Percentiles rank a stretch among this genome's conserved stretches.
phyloP scores from a whole-genome alignment of 2,888 invertebrate genomes.

The Andrena camellia region DNA sequence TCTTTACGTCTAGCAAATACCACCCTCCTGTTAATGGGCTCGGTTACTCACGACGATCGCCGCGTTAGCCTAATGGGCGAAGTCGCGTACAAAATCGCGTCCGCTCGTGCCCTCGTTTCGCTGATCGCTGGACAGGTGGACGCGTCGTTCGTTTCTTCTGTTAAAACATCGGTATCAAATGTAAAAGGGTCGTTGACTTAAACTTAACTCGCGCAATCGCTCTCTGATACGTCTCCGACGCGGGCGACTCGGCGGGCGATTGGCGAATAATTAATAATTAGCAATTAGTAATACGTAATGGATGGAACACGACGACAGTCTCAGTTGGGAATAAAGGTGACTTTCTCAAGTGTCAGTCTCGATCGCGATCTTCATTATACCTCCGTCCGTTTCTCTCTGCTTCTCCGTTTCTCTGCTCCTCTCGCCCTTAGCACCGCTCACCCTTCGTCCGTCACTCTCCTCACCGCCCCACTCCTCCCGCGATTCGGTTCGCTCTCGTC shows the following conservation, averaged over 20 bases:
- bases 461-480: conserved; percentile 11
- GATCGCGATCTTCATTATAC: conserved; percentile 49
- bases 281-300: conserved; percentile 75
- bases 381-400: conserved; percentile 21
- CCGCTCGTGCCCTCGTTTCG: not conserved
- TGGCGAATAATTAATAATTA: conserved; percentile 61
- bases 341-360: conserved; percentile 78
- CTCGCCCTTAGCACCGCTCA: conserved; percentile 25
- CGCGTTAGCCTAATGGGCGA: conserved; percentile 12
- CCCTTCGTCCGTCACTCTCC: conserved; percentile 26
- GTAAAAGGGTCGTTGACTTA: conserved; percentile 71
- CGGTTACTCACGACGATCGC: not conserved
- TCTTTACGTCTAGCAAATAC: not conserved
- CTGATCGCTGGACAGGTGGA: conserved; percentile 9
- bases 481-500: conserved; percentile 38
- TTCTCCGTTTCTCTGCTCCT: conserved; percentile 21
- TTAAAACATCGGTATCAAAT: conserved; percentile 71
- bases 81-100: conserved; percentile 49
- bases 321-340: conserved; percentile 72
- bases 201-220: conserved; percentile 57
- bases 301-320: conserved; percentile 81
- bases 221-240: conserved; percentile 1
- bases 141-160: conserved; percentile 11
- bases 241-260: conserved; percentile 32
- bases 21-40: not conserved